Base-by-base conservation (phyloP, 1,140 invertebrate species). In the Stegodyphus dumicola region DNA sequence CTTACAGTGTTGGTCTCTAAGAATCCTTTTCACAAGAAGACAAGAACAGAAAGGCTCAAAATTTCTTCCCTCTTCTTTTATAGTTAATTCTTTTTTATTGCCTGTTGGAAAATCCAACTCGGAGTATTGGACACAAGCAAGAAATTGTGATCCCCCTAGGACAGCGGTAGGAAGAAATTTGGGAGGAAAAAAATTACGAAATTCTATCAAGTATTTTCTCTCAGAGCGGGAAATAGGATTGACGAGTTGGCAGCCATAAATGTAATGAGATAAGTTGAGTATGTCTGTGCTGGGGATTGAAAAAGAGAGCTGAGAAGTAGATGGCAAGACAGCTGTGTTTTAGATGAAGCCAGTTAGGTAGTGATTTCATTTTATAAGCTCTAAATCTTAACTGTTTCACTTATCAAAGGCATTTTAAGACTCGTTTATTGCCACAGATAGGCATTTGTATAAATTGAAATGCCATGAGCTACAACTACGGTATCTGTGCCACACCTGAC, bases 201-300 rank as follows among this genome's bases (percentile, higher is more conserved):
- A 77, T 77, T 77, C 49, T 56, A 77, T 77, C 76, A 67, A 77
- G 76, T 77, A 66, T 77, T 77, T 77, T 75, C 54, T 52, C 52
- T 75, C 52, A 75, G 17, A 75, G 52, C 76, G 60, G 67, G 76
- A 77, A 77, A 77, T 65, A 52, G 56, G 76, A 77, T 77, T 77
- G 65, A 52, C 52, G 76, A 77, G 49, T 33, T 33, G 33, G 33
- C 60, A 15, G 54, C 51, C 18, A 10, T 77, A 52, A 67, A 33
- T 52, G 60, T 77, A 77, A 77, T 77, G 64, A 77, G 76, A 77
- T 77, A 67, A 67, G 67, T 33, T 33, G 33, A 33, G 33, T 33
- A 33, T 33, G 33, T 33, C 33, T 33, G 33, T 33, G 33, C 33
- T 33, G 33, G 33, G 33, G 33, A 33, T 33, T 33, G 33, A 33